Evolutionary conservation across 2,888 invertebrate species (phyloP).

Genomic region (Cantharis rustica): DNA sequence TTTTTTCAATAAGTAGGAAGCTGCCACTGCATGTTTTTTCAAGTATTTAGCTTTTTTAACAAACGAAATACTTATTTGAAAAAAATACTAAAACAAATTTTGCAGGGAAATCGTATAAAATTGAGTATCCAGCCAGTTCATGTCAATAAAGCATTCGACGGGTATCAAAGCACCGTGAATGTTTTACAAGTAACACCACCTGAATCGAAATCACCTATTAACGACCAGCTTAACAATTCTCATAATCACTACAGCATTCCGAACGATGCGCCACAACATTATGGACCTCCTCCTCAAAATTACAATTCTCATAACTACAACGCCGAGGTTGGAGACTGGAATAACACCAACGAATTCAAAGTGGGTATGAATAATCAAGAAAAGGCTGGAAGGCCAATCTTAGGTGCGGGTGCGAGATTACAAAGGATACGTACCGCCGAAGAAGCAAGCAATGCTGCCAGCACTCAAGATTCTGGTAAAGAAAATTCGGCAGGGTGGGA

Average conservation of each 20-base stretch:
- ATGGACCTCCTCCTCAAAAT: not conserved
- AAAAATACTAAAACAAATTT: not conserved
- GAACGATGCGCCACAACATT: constrained; percentile 2
- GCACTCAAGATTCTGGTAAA: constrained; percentile 37
- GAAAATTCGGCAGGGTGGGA: constrained; percentile 36
- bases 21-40: not conserved
- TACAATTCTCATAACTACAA: constrained; percentile 13
- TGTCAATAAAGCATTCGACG: constrained; percentile 46
- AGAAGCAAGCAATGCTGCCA: constrained; percentile 29
- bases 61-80: not conserved
- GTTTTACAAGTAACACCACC: constrained; percentile 48
- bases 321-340: constrained; percentile 9
- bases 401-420: constrained; percentile 49
- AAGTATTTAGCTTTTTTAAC: not conserved
- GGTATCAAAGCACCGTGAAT: constrained; percentile 49
- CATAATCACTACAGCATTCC: constrained; percentile 13
- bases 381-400: constrained; percentile 49
- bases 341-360: constrained; percentile 8
- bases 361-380: constrained; percentile 24
- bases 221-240: constrained; percentile 16
- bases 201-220: constrained; percentile 33
- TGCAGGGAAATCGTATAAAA: constrained; percentile 32
- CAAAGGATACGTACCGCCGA: constrained; percentile 39
- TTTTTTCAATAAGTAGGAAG: no score
- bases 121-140: constrained; percentile 49